Conservation (phyloP, 2,113 vertebrate species). For the Cariama cristata region DNA sequence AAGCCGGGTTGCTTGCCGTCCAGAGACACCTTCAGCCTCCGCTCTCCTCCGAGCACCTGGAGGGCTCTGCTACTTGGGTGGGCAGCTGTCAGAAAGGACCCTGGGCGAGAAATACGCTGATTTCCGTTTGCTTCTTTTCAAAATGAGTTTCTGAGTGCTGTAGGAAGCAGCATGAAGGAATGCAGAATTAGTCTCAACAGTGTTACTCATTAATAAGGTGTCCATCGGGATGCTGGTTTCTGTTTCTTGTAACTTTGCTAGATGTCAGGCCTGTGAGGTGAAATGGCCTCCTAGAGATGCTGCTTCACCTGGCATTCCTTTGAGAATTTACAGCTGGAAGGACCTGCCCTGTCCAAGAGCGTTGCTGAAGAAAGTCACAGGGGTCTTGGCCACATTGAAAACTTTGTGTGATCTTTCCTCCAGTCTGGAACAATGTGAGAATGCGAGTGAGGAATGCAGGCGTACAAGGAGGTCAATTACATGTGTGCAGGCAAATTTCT, state of each 20-base stretch:
- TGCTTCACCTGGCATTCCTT: not conserved
- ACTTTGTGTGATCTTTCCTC: not conserved
- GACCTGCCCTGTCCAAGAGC: no score
- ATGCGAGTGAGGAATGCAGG: not conserved
- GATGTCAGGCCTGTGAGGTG: fast-evolving
- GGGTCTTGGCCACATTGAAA: fast-evolving
- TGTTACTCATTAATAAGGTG: fast-evolving
- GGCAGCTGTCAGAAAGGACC: no score
- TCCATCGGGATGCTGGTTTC: not conserved
- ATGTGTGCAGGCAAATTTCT: no score
- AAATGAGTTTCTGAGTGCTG: not conserved
- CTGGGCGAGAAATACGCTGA: not conserved
- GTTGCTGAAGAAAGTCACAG: not conserved
- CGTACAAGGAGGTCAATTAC: not conserved
- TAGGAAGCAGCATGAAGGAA: not conserved
- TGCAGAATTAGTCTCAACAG: not conserved
- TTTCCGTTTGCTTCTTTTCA: not conserved
- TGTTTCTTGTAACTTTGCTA: not conserved
- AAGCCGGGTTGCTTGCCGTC: not conserved
- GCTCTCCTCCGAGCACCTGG: fast-evolving
- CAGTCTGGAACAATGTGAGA: not conserved
- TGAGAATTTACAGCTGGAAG: not conserved
- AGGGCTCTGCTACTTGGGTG: fast-evolving
- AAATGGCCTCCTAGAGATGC: not conserved
- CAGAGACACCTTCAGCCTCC: fast-evolving